Evolutionary conservation across 2,113 vertebrate genomes (phyloP), one percentile per base, ranked within the genome.

Genomic region (Phaetusa simplex): DNA sequence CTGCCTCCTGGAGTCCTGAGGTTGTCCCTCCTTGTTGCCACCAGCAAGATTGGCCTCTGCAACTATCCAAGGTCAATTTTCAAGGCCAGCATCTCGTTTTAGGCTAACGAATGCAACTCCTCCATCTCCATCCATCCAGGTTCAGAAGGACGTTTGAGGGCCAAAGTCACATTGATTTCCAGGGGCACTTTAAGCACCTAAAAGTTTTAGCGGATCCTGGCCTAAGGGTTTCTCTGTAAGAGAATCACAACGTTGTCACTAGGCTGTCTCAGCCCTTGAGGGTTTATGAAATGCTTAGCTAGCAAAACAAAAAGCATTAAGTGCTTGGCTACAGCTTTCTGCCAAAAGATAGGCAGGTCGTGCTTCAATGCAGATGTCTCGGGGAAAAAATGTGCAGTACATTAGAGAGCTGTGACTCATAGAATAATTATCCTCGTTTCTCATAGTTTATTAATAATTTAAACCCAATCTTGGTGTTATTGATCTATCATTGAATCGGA

Each of bases 391-490:
- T 71, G 85, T 88, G 88, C 90, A 90, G 93, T 88, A 73, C 86
- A 88, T 97, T 93, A 83, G 90, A 86, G 86, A 90, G 77, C 86
- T 89, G 81, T 77, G 83, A 93, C 86, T 97, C 97, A 96, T 71
- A 73, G 82, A 93, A 94, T 85, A 76, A 90, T 86, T 82, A 97
- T 86, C 34, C 67, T 79, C 69, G 20, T 96, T 95, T 94, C 94
- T 97, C 95, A 59, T 91, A 84, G 83, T 88, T 96, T 90, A 88
- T 97, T 96, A 98, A 96, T 98, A 88, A 97, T 96, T 96, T 93
- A 98, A 97, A 96, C 87, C 92, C 84, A 93, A 83, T 96, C 92
- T 96, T 80, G 53, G 74, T 96, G 91, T 92, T 94, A 95, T 95
- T 86, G 88, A 97, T 96, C 95, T 93, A 95, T 95, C 91, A 93